Base-by-base conservation (phyloP, 2,888 invertebrate genomes). In the Notodonta ziczac region DNA sequence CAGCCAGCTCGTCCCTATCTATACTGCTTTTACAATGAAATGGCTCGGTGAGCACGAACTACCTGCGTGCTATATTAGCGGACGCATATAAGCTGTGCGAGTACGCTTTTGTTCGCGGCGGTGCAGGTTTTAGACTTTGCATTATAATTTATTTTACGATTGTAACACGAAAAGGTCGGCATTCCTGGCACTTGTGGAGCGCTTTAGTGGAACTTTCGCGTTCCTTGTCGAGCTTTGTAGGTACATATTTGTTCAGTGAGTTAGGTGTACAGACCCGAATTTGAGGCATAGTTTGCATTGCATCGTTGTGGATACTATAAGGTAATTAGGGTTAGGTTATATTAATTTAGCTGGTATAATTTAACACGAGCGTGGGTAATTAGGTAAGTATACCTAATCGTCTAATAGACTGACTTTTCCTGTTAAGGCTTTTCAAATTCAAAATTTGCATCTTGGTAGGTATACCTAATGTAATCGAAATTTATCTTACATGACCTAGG, bases 1-100 rank as follows among this genome's bases (percentile, higher is more conserved):
- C 82, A 83, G 82, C 80, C 80, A 84, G 81, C 85, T 78, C 82
- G 82, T 81, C 82, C 77, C 81, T 88, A 89, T 89, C 88, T 89
- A 88, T 86, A 87, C 83, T 77, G 84, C 81, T 85, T 87, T 89
- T 80, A 89, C 90, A 90, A 84, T 89, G 86, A 86, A 86, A 88
- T 84, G 86, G 79, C 85, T 88, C 83, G 82, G 81, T 87, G 85
- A 86, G 83, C 88, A 84, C 80, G 83, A 86, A 87, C 86, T 90
- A 86, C 82, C 81, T 84, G 85, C 86, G 86, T 85, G 81, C 81
- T 86, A 88, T 83, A 86, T 88, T 85, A 88, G 78, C 76, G 76
- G 73, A 81, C 83, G 83, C 82, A 80, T 84, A 79, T 84, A 79
- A 62, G 62, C 60, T 74, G 24, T 62, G 52, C 24, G 65, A 59